phyloP scores from a whole-genome alignment of 2,797 vertebrate genomes.

The Dicrostonyx torquatus region DNA sequence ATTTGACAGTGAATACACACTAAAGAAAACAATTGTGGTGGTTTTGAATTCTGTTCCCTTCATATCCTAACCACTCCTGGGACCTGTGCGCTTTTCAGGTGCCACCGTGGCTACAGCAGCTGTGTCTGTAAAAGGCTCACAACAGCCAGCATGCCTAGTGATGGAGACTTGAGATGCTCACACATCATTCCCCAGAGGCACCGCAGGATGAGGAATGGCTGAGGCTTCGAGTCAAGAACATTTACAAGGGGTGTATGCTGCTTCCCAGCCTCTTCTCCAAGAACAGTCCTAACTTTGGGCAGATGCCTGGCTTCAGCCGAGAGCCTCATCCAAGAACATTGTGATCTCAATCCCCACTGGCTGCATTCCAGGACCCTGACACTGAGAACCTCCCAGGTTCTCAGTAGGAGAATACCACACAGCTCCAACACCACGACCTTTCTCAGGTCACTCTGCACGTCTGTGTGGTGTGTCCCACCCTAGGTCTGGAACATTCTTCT shows the following conservation, averaged over 20 bases:
- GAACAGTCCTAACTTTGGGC: conserved; percentile 1
- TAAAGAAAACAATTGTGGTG: background rate
- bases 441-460: background rate
- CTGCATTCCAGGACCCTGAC: background rate
- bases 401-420: background rate
- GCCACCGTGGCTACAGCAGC: background rate
- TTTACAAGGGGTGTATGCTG: background rate
- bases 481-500: background rate
- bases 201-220: background rate
- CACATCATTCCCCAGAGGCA: background rate
- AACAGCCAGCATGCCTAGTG: background rate
- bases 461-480: background rate
- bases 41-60: background rate
- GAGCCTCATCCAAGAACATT: conserved; percentile 48
- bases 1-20: background rate
- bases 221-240: background rate
- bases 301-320: background rate
- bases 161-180: background rate
- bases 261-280: background rate
- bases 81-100: background rate
- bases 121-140: background rate
- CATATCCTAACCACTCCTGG: background rate
- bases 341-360: conserved; percentile 53
- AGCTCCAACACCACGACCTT: background rate
- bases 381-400: background rate